Conservation (phyloP, 2,797 vertebrate genomes). For the Pantherophis vulpinus region DNA sequence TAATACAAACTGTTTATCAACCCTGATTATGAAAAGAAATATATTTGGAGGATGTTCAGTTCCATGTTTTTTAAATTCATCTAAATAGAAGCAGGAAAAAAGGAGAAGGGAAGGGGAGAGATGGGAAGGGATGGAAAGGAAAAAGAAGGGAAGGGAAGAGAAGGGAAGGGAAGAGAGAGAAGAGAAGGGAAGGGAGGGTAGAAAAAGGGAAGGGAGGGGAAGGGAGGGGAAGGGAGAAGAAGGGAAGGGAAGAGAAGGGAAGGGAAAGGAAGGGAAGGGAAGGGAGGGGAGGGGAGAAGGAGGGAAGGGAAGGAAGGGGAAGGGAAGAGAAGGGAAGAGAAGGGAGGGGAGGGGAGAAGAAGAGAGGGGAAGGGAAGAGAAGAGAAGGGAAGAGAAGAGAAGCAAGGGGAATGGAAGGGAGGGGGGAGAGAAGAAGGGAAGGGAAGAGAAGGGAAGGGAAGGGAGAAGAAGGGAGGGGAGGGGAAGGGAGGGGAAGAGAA, state of each 20-base stretch:
- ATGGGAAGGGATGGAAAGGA: background rate
- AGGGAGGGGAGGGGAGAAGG: fast-evolving
- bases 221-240: no score
- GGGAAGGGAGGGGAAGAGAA: fast-evolving
- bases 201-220: no score
- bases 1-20: background rate
- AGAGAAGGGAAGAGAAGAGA: no score
- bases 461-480: background rate
- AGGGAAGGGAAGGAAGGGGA: no score
- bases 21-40: background rate
- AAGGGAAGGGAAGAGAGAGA: no score
- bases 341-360: fast-evolving
- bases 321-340: fast-evolving
- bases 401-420: fast-evolving
- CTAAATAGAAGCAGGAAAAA: background rate
- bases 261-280: fast-evolving
- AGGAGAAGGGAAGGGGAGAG: fast-evolving
- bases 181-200: no score
- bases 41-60: background rate
- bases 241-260: no score
- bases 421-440: background rate
- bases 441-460: background rate
- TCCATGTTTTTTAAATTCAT: background rate
- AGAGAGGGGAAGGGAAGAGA: fast-evolving
- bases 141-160: fast-evolving